These are phyloP conservation scores for Plagodis dolabraria DNA, from an alignment of 2,888 invertebrate genomes.

Conservation along the genomic window DNA sequence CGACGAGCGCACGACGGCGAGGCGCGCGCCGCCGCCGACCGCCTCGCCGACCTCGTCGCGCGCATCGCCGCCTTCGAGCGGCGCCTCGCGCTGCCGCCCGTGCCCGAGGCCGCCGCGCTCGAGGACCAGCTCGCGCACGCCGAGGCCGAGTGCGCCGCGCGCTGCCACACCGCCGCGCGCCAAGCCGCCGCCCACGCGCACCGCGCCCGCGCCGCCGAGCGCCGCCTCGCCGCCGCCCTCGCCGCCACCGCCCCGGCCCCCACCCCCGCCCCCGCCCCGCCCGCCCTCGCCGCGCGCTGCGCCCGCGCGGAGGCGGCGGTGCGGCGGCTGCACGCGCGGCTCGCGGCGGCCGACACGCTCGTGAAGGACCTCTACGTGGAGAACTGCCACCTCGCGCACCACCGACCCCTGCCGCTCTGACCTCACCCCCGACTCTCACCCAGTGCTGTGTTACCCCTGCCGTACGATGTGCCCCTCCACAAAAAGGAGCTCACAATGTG, in stretches of 20 bases:
- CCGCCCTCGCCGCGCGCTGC: slow-evolving; percentile 70
- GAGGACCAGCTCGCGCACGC: slow-evolving; percentile 81
- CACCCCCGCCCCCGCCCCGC: slow-evolving; percentile 31
- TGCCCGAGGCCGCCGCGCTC: slow-evolving; percentile 85
- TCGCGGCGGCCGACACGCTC: slow-evolving; percentile 89
- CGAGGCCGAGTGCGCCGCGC: slow-evolving; percentile 74
- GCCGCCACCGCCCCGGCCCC: slow-evolving; percentile 29
- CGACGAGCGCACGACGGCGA: slow-evolving; percentile 90
- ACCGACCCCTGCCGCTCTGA: slow-evolving; percentile 12
- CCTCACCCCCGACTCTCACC: too few species aligned
- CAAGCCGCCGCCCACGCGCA: slow-evolving; percentile 83
- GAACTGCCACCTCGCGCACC: slow-evolving; percentile 88
- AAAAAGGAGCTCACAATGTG: too few species aligned
- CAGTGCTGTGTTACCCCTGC: too few species aligned
- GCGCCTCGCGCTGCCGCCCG: slow-evolving; percentile 89
- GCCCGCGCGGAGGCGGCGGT: slow-evolving; percentile 71
- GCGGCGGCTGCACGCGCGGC: slow-evolving; percentile 84
- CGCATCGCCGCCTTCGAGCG: slow-evolving; percentile 93
- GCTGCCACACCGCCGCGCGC: slow-evolving; percentile 48
- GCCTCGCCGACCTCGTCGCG: slow-evolving; percentile 88
- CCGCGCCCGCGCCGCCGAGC: slow-evolving; percentile 58
- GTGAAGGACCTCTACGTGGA: slow-evolving; percentile 94
- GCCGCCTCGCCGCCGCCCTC: slow-evolving; percentile 86
- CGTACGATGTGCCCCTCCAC: too few species aligned
- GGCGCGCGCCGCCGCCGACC: slow-evolving; percentile 90